A percentile compares a stretch with the other conserved stretches of the same genome.
Conservation (phyloP, 2,888 invertebrate species). For the Pterostichus madidus region DNA sequence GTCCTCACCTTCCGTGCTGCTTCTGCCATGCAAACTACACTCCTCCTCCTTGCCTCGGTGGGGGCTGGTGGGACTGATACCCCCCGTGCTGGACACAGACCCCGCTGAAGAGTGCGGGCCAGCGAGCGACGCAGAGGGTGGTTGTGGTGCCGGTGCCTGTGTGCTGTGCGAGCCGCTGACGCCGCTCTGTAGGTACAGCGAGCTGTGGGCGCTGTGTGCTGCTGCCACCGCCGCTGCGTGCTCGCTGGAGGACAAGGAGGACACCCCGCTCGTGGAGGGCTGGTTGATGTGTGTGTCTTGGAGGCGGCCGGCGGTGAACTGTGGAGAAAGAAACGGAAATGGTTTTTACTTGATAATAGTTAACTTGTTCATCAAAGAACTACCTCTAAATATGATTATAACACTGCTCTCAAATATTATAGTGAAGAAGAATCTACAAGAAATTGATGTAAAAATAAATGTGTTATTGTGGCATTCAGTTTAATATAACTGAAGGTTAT, state of each 20-base stretch:
- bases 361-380: too few relatives aligned
- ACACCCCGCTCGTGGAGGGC: constrained; percentile 21
- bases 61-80: constrained; percentile 76
- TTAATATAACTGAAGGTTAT: too few relatives aligned
- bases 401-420: too few relatives aligned
- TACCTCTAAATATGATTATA: too few relatives aligned
- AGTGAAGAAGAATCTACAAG: too few relatives aligned
- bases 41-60: constrained; percentile 82
- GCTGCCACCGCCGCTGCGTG: constrained; percentile 24
- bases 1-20: constrained; percentile 83
- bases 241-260: neutral
- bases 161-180: constrained; percentile 69
- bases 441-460: too few relatives aligned
- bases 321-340: neutral
- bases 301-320: constrained; percentile 60
- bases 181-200: constrained; percentile 70
- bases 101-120: constrained; percentile 75
- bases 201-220: constrained; percentile 1
- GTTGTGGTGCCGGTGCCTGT: constrained; percentile 76
- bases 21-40: constrained; percentile 81
- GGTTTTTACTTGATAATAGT: too few relatives aligned
- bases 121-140: constrained; percentile 71
- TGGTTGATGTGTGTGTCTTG: constrained; percentile 57
- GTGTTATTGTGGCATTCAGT: too few relatives aligned
- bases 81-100: constrained; percentile 75